Percentiles rank a stretch among this genome's conserved stretches.
Conservation (phyloP, 2,797 vertebrate genomes). For the Neosilurus hyrtlii region DNA sequence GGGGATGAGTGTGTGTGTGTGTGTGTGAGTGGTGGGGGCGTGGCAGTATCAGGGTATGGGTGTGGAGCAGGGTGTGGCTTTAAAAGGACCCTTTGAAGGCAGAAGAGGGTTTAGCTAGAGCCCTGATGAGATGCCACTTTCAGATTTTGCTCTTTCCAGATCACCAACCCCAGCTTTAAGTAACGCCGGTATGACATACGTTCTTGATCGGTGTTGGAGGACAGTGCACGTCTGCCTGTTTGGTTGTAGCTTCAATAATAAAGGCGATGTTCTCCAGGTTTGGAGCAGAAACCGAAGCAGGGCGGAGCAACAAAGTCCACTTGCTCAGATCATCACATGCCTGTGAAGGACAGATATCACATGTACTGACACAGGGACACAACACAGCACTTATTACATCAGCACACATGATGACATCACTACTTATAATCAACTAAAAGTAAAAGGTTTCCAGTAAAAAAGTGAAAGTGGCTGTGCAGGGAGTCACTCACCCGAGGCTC, state of each 20-base stretch:
- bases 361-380: not conserved
- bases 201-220: slow-evolving; percentile 66
- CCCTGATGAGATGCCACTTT: too few species aligned
- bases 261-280: slow-evolving; percentile 82
- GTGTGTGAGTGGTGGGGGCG: too few species aligned
- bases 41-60: too few species aligned
- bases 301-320: slow-evolving; percentile 79
- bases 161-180: too few species aligned
- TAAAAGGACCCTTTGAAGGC: too few species aligned
- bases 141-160: too few species aligned
- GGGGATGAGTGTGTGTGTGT: too few species aligned
- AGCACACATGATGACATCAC: not conserved
- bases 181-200: slow-evolving; percentile 63
- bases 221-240: slow-evolving; percentile 57
- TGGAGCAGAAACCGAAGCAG: slow-evolving; percentile 69
- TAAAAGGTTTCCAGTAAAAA: too few species aligned
- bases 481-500: slow-evolving; percentile 75
- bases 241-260: slow-evolving; percentile 83
- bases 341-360: slow-evolving; percentile 65
- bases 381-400: not conserved
- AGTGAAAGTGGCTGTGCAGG: too few species aligned
- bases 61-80: too few species aligned
- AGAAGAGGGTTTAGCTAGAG: too few species aligned
- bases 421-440: not conserved
- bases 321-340: slow-evolving; percentile 84